phyloP scores from a whole-genome alignment of 2,113 vertebrate genomes.

The Amazona vittata region DNA sequence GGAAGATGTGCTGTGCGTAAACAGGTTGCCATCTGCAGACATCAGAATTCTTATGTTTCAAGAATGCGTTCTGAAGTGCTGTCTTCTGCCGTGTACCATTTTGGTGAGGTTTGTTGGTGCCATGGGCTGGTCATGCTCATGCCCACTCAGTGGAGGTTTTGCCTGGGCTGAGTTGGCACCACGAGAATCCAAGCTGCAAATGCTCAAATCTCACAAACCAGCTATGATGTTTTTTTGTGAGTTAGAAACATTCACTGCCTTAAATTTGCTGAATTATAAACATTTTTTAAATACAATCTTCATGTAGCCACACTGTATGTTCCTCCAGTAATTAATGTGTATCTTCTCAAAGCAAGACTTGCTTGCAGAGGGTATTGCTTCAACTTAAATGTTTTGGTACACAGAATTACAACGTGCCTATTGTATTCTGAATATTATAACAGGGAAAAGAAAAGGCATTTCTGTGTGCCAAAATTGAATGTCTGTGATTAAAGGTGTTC shows the following conservation, averaged over 20 bases:
- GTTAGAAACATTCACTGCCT: neutral
- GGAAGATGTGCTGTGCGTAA: neutral
- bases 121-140: neutral
- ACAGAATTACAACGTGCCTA: neutral
- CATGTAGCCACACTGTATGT: neutral
- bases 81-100: neutral
- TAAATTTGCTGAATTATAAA: neutral
- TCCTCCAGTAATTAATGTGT: neutral
- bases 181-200: neutral
- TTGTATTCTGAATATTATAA: neutral
- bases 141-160: rapidly evolving
- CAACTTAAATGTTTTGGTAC: neutral
- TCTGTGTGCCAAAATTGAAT: neutral
- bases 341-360: neutral
- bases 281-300: neutral
- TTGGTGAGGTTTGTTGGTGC: neutral
- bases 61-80: neutral
- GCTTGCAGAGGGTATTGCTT: neutral
- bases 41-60: neutral
- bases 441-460: neutral
- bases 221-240: neutral
- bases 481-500: neutral
- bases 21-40: neutral
- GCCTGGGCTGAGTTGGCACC: rapidly evolving
- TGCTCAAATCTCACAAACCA: neutral